These are phyloP conservation scores for Meteorus sp. DNA, from an alignment of 1,140 invertebrate species.

Conservation along the genomic window DNA sequence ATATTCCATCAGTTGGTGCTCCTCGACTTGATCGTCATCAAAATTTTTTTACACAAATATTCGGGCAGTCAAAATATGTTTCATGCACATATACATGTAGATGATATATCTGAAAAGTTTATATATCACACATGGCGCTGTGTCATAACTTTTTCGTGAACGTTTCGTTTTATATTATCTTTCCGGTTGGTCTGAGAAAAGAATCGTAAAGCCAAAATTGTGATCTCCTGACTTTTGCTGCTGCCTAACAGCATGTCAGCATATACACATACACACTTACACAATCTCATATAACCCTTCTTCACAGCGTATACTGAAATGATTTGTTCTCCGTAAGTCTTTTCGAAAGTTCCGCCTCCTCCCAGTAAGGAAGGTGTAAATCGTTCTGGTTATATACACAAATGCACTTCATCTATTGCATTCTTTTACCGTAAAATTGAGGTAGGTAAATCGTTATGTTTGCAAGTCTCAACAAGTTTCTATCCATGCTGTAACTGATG, in stretches of 20 bases:
- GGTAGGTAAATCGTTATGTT: not conserved
- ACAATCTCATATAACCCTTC: not conserved
- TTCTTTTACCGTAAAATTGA: no score
- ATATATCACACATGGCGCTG: no score
- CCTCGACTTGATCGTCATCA: no score
- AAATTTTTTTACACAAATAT: no score
- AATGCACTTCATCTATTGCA: not conserved
- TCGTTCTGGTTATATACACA: conserved; percentile 2
- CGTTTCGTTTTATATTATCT: conserved; percentile 10
- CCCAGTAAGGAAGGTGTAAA: conserved; percentile 4
- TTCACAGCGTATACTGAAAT: not conserved
- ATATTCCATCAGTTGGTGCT: no score
- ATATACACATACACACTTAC: not conserved
- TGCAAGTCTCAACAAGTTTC: not conserved
- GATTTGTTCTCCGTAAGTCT: not conserved
- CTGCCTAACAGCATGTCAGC: no score
- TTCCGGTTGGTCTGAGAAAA: not conserved
- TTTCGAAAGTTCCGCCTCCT: not conserved
- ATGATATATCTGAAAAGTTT: no score
- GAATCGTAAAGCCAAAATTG: not conserved
- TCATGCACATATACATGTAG: no score
- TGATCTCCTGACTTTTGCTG: not conserved
- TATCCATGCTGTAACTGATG: no score
- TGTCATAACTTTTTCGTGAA: not conserved
- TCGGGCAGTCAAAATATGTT: no score